Evolutionary conservation across 2,888 invertebrate genomes (phyloP).

Genomic region (Platypus cylindrus): DNA sequence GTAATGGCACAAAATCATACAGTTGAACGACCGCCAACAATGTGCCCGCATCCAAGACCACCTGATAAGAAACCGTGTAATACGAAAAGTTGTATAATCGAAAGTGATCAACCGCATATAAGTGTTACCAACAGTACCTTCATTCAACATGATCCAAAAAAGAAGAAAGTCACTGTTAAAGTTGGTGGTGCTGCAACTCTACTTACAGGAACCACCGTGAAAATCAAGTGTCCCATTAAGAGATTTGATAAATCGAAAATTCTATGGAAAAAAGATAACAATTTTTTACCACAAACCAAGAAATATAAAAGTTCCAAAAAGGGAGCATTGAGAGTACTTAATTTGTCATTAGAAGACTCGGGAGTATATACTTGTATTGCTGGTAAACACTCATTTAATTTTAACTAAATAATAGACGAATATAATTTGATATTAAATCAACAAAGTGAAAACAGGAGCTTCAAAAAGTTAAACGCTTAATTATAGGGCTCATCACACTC

Average conservation of each 20-base stretch:
- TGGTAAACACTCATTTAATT: conserved; percentile 35
- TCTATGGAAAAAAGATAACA: conserved; percentile 80
- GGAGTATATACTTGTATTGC: conserved; percentile 81
- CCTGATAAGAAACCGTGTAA: conserved; percentile 74
- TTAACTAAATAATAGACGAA: not conserved
- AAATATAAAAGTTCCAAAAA: conserved; percentile 83
- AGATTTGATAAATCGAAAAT: conserved; percentile 71
- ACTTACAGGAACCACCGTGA: conserved; percentile 81
- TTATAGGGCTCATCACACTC: too few species aligned
- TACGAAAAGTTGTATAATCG: conserved; percentile 61
- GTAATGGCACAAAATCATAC: conserved; percentile 87
- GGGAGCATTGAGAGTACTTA: conserved; percentile 76
- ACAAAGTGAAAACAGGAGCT: too few species aligned
- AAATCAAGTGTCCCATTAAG: conserved; percentile 88
- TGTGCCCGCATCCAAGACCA: conserved; percentile 65
- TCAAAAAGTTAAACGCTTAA: too few species aligned
- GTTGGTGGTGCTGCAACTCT: conserved; percentile 85
- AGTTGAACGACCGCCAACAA: conserved; percentile 61
- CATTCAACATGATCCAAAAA: conserved; percentile 71
- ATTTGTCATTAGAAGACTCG: conserved; percentile 67
- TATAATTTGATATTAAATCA: too few species aligned
- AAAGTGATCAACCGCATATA: conserved; percentile 60
- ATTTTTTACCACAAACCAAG: conserved; percentile 60
- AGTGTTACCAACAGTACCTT: conserved; percentile 70
- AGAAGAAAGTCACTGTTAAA: conserved; percentile 70